Conservation (phyloP, 1,140 invertebrate genomes). For the Pseudobourletiella spinata region DNA sequence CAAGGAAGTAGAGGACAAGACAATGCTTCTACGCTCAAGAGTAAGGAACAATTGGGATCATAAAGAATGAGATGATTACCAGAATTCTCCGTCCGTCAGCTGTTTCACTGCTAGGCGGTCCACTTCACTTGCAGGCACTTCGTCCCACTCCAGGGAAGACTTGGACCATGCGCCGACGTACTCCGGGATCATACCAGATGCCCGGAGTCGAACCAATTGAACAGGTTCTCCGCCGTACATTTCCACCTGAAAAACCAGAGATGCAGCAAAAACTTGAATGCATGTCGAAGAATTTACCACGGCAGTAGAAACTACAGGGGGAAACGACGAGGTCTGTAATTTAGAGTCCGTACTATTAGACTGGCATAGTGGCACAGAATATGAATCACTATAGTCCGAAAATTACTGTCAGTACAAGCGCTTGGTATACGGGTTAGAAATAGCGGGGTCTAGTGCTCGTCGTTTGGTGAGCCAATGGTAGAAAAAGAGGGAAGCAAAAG, state of each 20-base stretch:
- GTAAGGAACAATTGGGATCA: background rate
- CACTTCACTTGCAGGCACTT: constrained; percentile 59
- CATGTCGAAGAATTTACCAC: no score
- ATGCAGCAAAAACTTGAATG: no score
- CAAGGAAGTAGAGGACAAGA: background rate
- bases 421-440: no score
- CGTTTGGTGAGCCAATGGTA: no score
- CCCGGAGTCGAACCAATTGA: constrained; percentile 61
- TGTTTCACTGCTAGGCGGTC: constrained; percentile 58
- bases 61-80: constrained; percentile 44
- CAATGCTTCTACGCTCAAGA: background rate
- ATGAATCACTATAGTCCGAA: no score
- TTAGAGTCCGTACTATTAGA: no score
- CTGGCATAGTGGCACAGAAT: no score
- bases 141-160: constrained; percentile 62
- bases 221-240: constrained; percentile 61
- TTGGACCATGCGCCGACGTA: constrained; percentile 63
- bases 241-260: constrained; percentile 53
- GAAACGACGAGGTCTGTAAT: no score
- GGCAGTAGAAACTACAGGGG: no score
- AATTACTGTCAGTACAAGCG: no score
- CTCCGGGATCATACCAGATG: constrained; percentile 58
- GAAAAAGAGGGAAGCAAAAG: no score
- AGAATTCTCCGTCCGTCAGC: constrained; percentile 69
- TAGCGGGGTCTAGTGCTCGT: no score